Evolutionary conservation across 2,888 invertebrate species (phyloP).

Genomic region (Platycheirus albimanus): DNA sequence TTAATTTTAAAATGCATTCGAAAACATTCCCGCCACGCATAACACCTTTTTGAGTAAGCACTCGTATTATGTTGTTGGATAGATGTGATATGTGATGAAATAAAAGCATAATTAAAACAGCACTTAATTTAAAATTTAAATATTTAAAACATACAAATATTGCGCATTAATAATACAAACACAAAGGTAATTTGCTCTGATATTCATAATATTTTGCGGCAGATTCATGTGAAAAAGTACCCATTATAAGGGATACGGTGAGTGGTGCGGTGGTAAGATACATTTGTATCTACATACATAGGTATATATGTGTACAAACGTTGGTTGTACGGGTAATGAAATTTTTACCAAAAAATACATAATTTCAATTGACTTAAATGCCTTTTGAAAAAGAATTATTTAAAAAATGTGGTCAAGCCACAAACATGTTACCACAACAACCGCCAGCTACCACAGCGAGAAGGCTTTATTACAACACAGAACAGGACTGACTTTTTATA

Average conservation of each 20-base stretch:
- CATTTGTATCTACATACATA: too few species aligned
- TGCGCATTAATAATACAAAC: slow-evolving; percentile 29
- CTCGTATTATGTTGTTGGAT: too few species aligned
- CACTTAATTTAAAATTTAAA: slow-evolving; percentile 55
- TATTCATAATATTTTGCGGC: slow-evolving; percentile 26
- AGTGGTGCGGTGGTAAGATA: too few species aligned
- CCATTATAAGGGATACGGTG: neutral
- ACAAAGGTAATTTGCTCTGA: slow-evolving; percentile 7
- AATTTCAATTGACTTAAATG: slow-evolving; percentile 48
- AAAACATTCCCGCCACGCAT: slow-evolving; percentile 10
- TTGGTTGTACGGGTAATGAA: slow-evolving; percentile 15
- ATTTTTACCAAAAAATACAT: slow-evolving; percentile 19
- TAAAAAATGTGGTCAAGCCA: slow-evolving; percentile 25
- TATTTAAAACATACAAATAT: slow-evolving; percentile 42
- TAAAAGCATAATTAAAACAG: slow-evolving; percentile 47
- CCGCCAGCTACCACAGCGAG: slow-evolving; percentile 1
- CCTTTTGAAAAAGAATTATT: slow-evolving; percentile 16
- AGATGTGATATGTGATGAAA: slow-evolving; percentile 5
- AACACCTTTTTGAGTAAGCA: too few species aligned
- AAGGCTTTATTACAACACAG: slow-evolving; percentile 14
- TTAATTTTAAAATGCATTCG: slow-evolving; percentile 25
- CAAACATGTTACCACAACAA: slow-evolving; percentile 8
- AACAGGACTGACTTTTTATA: slow-evolving; percentile 29
- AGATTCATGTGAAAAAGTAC: slow-evolving; percentile 28
- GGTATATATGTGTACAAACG: too few species aligned